phyloP scores from a whole-genome alignment of 1,140 invertebrate species.

The Rhopalosiphum maidis region DNA sequence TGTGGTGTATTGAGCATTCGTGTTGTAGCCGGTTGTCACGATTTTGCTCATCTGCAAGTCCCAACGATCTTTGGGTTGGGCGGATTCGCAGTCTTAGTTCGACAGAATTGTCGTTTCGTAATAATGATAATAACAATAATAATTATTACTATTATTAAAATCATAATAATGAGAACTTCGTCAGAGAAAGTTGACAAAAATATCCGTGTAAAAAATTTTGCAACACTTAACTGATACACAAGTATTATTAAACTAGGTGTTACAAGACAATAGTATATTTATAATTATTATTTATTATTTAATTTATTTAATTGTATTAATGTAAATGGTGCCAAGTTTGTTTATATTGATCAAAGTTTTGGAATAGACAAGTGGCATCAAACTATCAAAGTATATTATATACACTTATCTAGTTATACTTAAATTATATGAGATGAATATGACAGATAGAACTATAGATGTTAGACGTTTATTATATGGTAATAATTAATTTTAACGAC shows the following conservation, averaged over 20 bases:
- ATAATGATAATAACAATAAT: not conserved
- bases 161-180: not conserved
- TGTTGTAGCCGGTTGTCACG: not conserved
- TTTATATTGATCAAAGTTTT: conserved; percentile 24
- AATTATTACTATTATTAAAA: not conserved
- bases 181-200: not conserved
- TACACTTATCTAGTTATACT: not conserved
- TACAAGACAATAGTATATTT: not conserved
- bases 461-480: not conserved
- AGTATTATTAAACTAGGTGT: not conserved
- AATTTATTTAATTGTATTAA: too few species aligned
- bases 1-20: not conserved
- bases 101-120: not conserved
- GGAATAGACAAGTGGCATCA: not conserved
- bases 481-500: not conserved
- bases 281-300: not conserved
- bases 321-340: not conserved
- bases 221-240: not conserved
- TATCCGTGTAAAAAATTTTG: not conserved
- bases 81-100: not conserved
- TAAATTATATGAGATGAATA: not conserved
- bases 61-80: not conserved
- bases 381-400: not conserved
- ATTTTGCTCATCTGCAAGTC: not conserved
- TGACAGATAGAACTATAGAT: not conserved